Evolutionary conservation across 2,113 vertebrate species (phyloP).

Genomic region (Trichechus manatus): DNA sequence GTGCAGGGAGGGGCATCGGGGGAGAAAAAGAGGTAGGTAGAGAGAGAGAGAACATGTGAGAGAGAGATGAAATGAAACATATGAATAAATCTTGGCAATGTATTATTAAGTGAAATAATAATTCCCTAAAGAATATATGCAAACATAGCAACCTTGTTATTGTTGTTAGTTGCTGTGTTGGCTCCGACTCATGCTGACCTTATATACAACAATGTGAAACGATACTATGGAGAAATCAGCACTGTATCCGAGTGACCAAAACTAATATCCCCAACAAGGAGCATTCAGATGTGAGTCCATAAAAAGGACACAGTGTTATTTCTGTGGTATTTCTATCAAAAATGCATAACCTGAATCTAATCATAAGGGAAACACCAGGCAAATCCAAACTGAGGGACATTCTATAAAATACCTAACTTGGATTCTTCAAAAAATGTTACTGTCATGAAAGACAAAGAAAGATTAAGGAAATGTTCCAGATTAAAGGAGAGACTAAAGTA

Average conservation of each 20-base stretch:
- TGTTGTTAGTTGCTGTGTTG: too few relatives aligned
- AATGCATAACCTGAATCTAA: not conserved
- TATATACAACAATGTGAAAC: too few relatives aligned
- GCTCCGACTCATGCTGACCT: too few relatives aligned
- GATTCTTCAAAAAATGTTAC: not conserved
- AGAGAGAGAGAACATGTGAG: not conserved
- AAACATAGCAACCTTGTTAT: not conserved
- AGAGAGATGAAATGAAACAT: not conserved
- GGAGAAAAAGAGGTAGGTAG: not conserved
- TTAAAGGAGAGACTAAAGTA: not conserved
- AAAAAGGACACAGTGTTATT: not conserved
- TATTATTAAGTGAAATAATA: not conserved
- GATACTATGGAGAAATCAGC: not conserved
- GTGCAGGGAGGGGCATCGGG: too few relatives aligned
- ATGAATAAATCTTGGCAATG: not conserved
- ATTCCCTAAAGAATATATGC: not conserved
- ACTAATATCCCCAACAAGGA: not conserved
- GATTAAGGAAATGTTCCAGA: not conserved
- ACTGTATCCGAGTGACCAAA: not conserved
- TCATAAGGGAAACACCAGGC: conserved; percentile 29
- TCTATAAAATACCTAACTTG: not conserved
- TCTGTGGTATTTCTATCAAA: not conserved
- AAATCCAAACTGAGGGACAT: not conserved
- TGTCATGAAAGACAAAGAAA: not conserved
- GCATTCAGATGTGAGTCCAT: not conserved